Percentiles rank a stretch among this genome's conserved stretches.
These are phyloP conservation scores for Allenopithecus nigroviridis DNA, from an alignment of 2,797 vertebrate species.

Conservation along the genomic window DNA sequence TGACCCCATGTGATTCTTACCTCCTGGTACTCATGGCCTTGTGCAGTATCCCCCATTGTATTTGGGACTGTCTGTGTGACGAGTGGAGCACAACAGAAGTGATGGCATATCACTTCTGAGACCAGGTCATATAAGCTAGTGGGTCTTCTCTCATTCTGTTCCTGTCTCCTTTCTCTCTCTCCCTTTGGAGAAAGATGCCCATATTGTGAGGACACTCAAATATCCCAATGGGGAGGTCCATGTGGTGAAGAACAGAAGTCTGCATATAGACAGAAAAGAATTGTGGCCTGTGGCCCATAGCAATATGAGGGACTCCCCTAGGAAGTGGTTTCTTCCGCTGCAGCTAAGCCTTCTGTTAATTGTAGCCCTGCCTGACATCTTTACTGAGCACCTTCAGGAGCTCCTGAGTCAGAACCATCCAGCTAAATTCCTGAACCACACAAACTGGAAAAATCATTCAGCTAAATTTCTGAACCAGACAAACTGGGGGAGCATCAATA, in stretches of 20 bases:
- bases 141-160: background rate
- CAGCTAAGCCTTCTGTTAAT: background rate
- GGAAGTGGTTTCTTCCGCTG: background rate
- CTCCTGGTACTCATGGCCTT: background rate
- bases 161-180: background rate
- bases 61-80: background rate
- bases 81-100: background rate
- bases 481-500: background rate
- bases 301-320: background rate
- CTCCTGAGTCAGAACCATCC: background rate
- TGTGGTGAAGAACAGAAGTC: background rate
- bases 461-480: background rate
- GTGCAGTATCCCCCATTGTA: background rate
- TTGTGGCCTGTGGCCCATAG: accelerated
- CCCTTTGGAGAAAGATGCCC: background rate
- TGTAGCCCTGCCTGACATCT: background rate
- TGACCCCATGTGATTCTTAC: background rate
- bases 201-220: background rate
- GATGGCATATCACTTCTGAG: background rate
- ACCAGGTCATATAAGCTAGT: background rate
- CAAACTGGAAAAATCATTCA: background rate
- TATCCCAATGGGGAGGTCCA: accelerated
- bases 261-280: background rate
- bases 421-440: background rate
- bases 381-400: background rate